These are phyloP conservation scores for Geothlypis trichas DNA, from an alignment of 2,113 vertebrate genomes.

Conservation along the genomic window DNA sequence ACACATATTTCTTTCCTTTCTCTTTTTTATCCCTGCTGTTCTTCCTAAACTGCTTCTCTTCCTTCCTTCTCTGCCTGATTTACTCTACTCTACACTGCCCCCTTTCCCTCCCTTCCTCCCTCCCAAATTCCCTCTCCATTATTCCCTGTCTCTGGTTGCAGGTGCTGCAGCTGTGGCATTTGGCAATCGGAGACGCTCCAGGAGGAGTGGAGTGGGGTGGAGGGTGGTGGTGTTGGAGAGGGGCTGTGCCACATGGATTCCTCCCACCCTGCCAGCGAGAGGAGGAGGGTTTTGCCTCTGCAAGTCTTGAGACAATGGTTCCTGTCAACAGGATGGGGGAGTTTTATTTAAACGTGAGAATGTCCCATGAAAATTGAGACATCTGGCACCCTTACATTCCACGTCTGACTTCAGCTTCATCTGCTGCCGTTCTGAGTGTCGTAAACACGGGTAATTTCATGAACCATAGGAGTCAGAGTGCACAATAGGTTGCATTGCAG, in stretches of 20 bases:
- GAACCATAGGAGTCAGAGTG: not conserved
- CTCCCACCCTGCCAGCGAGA: not conserved
- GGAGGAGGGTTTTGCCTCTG: not conserved
- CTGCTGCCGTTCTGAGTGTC: conserved; percentile 9
- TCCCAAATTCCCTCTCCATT: not conserved
- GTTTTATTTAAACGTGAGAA: conserved; percentile 50
- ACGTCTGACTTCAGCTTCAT: not conserved
- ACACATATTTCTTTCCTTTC: not conserved
- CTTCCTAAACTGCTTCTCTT: not conserved
- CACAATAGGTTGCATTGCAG: conserved; percentile 8
- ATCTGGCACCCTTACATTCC: conserved; percentile 58
- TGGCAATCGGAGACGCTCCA: not conserved
- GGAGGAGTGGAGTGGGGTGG: not conserved
- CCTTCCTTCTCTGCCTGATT: not conserved
- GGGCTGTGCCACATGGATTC: not conserved
- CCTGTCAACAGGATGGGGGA: conserved; percentile 43
- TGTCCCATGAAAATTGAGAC: conserved; percentile 56
- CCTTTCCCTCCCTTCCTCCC: not conserved
- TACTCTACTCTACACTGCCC: not conserved
- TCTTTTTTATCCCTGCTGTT: not conserved
- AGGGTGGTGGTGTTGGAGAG: not conserved
- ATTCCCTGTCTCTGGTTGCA: not conserved
- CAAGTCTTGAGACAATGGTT: conserved; percentile 36
- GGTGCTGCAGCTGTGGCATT: not conserved
- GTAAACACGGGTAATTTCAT: conserved; percentile 30